Conservation (phyloP, 2,797 vertebrate genomes). For the Sebastes matsubarae region DNA sequence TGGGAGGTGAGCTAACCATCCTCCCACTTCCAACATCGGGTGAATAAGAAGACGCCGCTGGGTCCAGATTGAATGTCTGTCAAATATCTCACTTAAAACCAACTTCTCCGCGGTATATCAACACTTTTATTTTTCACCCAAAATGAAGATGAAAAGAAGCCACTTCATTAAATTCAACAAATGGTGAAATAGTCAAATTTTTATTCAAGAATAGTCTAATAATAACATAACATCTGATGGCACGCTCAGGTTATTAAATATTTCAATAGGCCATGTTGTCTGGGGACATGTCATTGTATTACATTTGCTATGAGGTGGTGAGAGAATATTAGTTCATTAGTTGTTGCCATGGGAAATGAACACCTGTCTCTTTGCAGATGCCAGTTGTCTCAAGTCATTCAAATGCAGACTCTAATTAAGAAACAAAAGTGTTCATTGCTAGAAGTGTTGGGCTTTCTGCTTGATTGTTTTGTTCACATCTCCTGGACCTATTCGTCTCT, state of each 20-base stretch:
- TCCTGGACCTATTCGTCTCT: constrained; percentile 33
- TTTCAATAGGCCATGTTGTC: constrained; percentile 15
- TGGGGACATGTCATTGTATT: constrained; percentile 3
- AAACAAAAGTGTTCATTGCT: constrained; percentile 48
- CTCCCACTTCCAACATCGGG: not conserved
- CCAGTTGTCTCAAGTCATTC: constrained; percentile 42
- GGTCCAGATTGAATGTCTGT: not conserved
- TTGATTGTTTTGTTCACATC: constrained; percentile 58
- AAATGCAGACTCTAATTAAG: constrained; percentile 59
- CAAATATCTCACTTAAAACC: not conserved
- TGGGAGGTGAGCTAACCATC: not conserved
- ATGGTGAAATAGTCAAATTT: not conserved
- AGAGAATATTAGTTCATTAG: constrained; percentile 33
- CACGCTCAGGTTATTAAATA: constrained; percentile 26
- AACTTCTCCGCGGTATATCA: not conserved
- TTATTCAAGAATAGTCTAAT: not conserved
- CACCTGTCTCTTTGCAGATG: constrained; percentile 40
- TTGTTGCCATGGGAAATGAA: constrained; percentile 41
- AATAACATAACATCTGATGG: not conserved
- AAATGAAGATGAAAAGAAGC: not conserved
- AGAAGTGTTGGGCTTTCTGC: constrained; percentile 46
- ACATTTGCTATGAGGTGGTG: constrained; percentile 16
- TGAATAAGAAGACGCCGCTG: not conserved
- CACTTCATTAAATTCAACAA: not conserved
- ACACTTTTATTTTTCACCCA: not conserved